Conservation (phyloP, 1,140 invertebrate species). For the Triops longicaudatus region DNA sequence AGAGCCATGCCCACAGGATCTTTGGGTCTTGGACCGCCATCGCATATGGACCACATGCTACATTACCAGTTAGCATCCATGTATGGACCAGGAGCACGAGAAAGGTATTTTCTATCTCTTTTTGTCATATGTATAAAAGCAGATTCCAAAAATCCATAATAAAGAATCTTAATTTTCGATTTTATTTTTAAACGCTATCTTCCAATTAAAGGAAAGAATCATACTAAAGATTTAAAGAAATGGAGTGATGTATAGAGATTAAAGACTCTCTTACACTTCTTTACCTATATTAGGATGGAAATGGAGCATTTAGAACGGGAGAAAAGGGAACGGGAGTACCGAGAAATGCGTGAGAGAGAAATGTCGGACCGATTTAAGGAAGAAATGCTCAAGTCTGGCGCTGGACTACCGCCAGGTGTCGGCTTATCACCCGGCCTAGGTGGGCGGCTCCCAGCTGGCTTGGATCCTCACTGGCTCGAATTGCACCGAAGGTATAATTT, state of each 20-base stretch:
- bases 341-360: slow-evolving; percentile 74
- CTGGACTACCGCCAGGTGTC: slow-evolving; percentile 29
- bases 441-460: slow-evolving; percentile 50
- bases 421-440: slow-evolving; percentile 41
- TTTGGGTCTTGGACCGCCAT: slow-evolving; percentile 44
- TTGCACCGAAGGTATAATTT: slow-evolving; percentile 60
- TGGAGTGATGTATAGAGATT: too few relatives aligned
- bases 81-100: slow-evolving; percentile 50
- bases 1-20: slow-evolving; percentile 33
- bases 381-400: slow-evolving; percentile 59
- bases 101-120: too few relatives aligned
- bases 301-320: slow-evolving; percentile 65
- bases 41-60: slow-evolving; percentile 59
- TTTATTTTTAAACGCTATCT: too few relatives aligned
- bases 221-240: too few relatives aligned
- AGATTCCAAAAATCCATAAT: too few relatives aligned
- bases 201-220: too few relatives aligned
- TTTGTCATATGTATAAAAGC: too few relatives aligned
- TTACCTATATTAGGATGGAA: slow-evolving; percentile 48
- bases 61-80: slow-evolving; percentile 36
- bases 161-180: too few relatives aligned
- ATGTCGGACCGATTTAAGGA: slow-evolving; percentile 72
- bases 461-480: slow-evolving; percentile 82
- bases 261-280: slow-evolving; percentile 15
- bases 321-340: slow-evolving; percentile 74